Evolutionary conservation across 2,888 invertebrate genomes (phyloP).

Genomic region (Bedellia somnulentella): DNA sequence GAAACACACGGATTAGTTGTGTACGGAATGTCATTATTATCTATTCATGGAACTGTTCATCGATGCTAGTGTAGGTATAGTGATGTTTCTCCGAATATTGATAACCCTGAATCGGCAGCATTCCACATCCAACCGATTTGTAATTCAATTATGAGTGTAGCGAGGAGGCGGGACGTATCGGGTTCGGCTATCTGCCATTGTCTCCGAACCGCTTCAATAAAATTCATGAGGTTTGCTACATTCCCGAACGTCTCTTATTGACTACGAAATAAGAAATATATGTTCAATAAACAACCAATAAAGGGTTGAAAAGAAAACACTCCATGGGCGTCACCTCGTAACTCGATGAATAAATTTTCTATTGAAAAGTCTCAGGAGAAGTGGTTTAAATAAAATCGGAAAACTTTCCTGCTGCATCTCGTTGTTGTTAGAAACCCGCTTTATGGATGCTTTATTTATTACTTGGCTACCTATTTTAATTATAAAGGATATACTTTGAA

Average conservation of each 20-base stretch:
- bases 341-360: slow-evolving; percentile 2
- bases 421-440: slow-evolving; percentile 11
- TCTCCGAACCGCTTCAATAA: slow-evolving; percentile 20
- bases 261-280: slow-evolving; percentile 22
- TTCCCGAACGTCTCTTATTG: slow-evolving; percentile 22
- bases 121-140: slow-evolving; percentile 15
- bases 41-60: too few relatives aligned
- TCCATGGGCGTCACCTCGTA: too few relatives aligned
- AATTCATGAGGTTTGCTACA: slow-evolving; percentile 30
- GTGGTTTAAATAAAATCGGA: too few relatives aligned
- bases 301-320: slow-evolving; percentile 16
- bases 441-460: slow-evolving; percentile 20
- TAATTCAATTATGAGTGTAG: slow-evolving; percentile 26
- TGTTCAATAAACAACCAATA: slow-evolving; percentile 18
- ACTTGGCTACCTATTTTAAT: slow-evolving; percentile 23
- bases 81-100: too few relatives aligned
- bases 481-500: slow-evolving; percentile 18
- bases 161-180: too few relatives aligned
- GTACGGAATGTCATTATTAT: too few relatives aligned
- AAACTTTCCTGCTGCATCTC: slow-evolving; percentile 12
- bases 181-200: too few relatives aligned
- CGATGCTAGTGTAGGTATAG: too few relatives aligned
- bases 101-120: slow-evolving; percentile 12
- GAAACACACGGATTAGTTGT: too few relatives aligned
- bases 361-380: not conserved